Conservation (phyloP, 2,113 vertebrate species). For the Grammomys surdaster region DNA sequence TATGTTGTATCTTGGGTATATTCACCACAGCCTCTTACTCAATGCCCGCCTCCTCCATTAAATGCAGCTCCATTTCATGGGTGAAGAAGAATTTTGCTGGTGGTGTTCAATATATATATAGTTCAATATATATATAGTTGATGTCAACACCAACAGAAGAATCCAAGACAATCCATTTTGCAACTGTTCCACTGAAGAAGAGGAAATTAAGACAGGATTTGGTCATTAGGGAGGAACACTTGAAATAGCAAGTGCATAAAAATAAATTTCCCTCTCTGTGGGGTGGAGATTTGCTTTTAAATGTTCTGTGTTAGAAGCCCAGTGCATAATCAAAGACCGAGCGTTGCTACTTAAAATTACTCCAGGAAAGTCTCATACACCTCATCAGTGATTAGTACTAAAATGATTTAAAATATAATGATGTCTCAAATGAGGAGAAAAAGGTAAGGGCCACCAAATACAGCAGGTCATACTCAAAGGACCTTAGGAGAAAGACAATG, state of each 20-base stretch:
- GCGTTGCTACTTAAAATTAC: background rate
- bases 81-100: background rate
- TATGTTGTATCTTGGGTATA: background rate
- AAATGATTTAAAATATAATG: conserved; percentile 52
- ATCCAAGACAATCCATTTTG: background rate
- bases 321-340: background rate
- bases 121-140: background rate
- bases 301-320: conserved; percentile 22
- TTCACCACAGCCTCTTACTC: conserved; percentile 2
- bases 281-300: conserved; percentile 31
- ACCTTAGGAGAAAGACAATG: background rate
- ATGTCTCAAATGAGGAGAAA: conserved; percentile 2
- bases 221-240: conserved; percentile 51
- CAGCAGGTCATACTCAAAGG: background rate
- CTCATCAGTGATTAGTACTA: conserved; percentile 2
- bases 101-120: background rate
- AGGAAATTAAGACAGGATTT: conserved; percentile 56
- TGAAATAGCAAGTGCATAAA: conserved; percentile 38
- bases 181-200: conserved; percentile 49
- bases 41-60: background rate
- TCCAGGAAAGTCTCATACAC: conserved; percentile 32
- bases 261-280: conserved; percentile 5
- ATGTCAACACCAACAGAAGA: conserved; percentile 12
- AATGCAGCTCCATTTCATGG: background rate
- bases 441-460: background rate